These are phyloP conservation scores for Otocyon megalotis DNA, from an alignment of 2,113 vertebrate species.

Conservation along the genomic window DNA sequence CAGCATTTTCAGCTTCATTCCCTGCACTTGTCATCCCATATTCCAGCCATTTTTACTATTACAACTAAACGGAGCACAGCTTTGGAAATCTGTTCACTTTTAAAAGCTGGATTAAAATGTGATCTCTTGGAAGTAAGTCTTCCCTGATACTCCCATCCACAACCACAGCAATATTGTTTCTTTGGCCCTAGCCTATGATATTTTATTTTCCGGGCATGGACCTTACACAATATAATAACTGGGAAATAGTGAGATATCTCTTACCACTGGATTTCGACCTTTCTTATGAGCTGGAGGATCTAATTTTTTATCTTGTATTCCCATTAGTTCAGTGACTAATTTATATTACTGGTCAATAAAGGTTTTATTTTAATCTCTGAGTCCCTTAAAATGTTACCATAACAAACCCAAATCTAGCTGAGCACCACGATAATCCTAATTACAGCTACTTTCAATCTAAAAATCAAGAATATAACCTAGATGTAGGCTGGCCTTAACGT, in stretches of 20 bases:
- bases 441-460: background rate
- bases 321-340: background rate
- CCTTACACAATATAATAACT: background rate
- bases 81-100: background rate
- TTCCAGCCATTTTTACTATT: background rate
- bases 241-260: background rate
- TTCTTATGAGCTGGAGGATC: background rate
- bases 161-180: background rate
- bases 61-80: background rate
- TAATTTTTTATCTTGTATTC: background rate
- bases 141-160: background rate
- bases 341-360: background rate
- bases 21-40: background rate
- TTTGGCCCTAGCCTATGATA: background rate
- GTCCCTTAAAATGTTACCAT: background rate
- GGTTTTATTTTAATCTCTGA: background rate
- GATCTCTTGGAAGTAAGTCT: background rate
- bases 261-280: conserved; percentile 2
- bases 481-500: background rate
- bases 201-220: background rate
- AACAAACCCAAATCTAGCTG: background rate
- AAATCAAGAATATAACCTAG: background rate
- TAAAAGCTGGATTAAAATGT: background rate
- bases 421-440: background rate
- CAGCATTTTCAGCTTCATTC: background rate